phyloP scores from a whole-genome alignment of 2,113 vertebrate genomes.

The Marcusenius ussheri region DNA sequence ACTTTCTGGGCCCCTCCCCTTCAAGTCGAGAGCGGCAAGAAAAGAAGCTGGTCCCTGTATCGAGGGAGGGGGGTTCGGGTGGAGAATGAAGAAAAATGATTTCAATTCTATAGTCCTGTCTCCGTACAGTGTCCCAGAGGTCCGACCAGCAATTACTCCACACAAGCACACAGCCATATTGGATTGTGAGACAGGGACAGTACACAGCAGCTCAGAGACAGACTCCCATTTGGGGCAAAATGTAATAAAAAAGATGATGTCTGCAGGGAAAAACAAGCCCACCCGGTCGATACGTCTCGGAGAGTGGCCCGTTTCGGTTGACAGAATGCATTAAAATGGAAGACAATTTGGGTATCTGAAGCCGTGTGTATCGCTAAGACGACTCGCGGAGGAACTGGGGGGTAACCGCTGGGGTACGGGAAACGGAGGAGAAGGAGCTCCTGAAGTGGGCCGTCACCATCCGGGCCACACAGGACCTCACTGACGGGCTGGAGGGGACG shows the following conservation, averaged over 20 bases:
- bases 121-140: constrained; percentile 31
- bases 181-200: constrained; percentile 32
- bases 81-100: constrained; percentile 39
- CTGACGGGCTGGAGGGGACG: background rate
- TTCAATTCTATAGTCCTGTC: constrained; percentile 39
- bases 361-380: background rate
- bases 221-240: constrained; percentile 41
- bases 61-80: constrained; percentile 21
- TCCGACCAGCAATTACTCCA: constrained; percentile 32
- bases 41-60: constrained; percentile 17
- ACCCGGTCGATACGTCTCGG: constrained; percentile 43
- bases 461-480: background rate
- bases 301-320: constrained; percentile 43
- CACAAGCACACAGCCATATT: constrained; percentile 31
- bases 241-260: constrained; percentile 50
- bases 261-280: constrained; percentile 40
- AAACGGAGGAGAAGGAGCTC: constrained; percentile 22
- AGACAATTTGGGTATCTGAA: constrained; percentile 26
- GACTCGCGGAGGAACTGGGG: background rate
- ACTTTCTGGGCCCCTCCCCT: constrained; percentile 12
- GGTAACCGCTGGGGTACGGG: constrained; percentile 16
- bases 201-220: constrained; percentile 35
- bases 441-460: background rate
- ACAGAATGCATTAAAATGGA: constrained; percentile 39
- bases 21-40: constrained; percentile 12